phyloP scores from a whole-genome alignment of 92 coral and sea anemone genomes.

The Chrysogorgia sp. region DNA sequence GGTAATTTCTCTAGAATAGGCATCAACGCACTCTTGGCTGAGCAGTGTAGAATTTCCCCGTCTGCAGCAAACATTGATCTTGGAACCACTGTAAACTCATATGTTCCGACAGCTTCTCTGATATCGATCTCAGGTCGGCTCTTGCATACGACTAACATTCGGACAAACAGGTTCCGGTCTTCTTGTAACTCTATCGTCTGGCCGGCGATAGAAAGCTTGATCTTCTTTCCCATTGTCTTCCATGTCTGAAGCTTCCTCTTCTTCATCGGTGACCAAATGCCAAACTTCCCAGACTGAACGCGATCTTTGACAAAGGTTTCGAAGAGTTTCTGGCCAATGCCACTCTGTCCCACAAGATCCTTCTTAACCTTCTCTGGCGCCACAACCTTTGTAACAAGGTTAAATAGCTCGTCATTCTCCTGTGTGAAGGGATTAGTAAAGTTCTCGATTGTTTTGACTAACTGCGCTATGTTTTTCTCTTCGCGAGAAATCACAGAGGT shows the following conservation, averaged over 20 bases:
- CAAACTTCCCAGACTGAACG: constrained; percentile 30
- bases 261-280: constrained; percentile 60
- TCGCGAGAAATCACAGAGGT: constrained; percentile 43
- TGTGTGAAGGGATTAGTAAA: constrained; percentile 53
- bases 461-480: constrained; percentile 59
- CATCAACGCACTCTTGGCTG: constrained; percentile 32
- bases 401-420: constrained; percentile 32
- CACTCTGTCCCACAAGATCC: constrained; percentile 40
- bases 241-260: constrained; percentile 48
- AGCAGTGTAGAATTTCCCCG: constrained; percentile 30
- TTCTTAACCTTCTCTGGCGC: constrained; percentile 45
- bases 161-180: constrained; percentile 2
- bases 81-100: constrained; percentile 38
- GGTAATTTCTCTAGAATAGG: constrained; percentile 40
- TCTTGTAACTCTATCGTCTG: not conserved
- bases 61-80: constrained; percentile 32
- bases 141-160: constrained; percentile 18
- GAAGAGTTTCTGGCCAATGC: constrained; percentile 36
- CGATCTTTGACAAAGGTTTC: constrained; percentile 42
- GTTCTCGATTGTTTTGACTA: constrained; percentile 37
- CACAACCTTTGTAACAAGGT: constrained; percentile 57
- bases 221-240: constrained; percentile 29
- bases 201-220: constrained; percentile 31
- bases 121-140: constrained; percentile 21
- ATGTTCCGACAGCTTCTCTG: constrained; percentile 36